Percentiles rank a stretch among this genome's conserved stretches.
Evolutionary conservation across 2,797 vertebrate genomes (phyloP).

Genomic region (Hoplostethus mediterraneus): DNA sequence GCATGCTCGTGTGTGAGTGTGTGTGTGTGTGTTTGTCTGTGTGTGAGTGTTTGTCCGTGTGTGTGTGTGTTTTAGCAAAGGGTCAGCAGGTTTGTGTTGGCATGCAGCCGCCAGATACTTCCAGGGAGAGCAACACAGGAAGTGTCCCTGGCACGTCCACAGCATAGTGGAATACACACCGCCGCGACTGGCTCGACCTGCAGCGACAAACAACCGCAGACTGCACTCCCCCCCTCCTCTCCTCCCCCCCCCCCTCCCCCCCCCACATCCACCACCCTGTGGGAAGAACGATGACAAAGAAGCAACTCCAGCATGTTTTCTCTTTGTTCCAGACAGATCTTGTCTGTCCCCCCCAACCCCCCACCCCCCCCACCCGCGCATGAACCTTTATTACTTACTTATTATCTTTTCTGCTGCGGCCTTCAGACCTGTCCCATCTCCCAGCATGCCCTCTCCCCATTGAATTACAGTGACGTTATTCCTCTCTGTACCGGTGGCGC

Average conservation of each 20-base stretch:
- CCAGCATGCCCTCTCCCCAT: conserved; percentile 26
- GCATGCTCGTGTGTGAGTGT: background rate
- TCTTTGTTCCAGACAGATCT: conserved; percentile 5
- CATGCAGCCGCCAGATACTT: conserved; percentile 68
- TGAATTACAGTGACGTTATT: conserved; percentile 30
- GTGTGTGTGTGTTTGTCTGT: conserved; percentile 43
- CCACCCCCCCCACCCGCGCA: too few relatives aligned
- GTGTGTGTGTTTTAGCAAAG: conserved; percentile 44
- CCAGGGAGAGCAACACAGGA: conserved; percentile 75
- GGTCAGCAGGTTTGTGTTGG: conserved; percentile 78
- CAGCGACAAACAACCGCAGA: conserved; percentile 64
- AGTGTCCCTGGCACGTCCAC: conserved; percentile 76
- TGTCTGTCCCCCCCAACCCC: too few relatives aligned
- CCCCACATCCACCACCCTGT: conserved; percentile 18
- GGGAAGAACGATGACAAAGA: conserved; percentile 19
- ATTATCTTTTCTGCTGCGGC: conserved; percentile 10
- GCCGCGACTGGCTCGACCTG: conserved; percentile 61
- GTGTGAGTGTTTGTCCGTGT: conserved; percentile 32
- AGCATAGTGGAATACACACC: conserved; percentile 41
- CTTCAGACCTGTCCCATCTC: conserved; percentile 29
- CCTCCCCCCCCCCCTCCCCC: background rate
- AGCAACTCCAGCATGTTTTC: conserved; percentile 11
- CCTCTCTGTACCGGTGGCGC: conserved; percentile 6
- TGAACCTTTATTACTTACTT: too few relatives aligned
- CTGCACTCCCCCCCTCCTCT: conserved; percentile 17